Percentiles rank a stretch among this genome's conserved stretches.
These are phyloP conservation scores for Antheraea assamensis DNA, from an alignment of 2,888 invertebrate genomes.

Conservation along the genomic window DNA sequence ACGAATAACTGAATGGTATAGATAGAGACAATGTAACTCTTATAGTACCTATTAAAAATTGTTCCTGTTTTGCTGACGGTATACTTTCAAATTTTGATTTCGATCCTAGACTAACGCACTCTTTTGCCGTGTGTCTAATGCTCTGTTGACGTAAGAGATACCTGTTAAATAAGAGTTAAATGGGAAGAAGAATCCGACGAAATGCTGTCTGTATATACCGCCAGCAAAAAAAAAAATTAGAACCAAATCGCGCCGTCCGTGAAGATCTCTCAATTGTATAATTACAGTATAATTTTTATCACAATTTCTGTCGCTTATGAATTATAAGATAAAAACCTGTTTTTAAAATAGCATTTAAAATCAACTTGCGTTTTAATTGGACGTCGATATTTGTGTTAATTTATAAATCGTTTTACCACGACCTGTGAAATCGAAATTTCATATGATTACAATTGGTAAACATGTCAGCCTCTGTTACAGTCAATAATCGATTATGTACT, in stretches of 20 bases:
- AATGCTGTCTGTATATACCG: conserved; percentile 17
- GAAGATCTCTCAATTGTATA: conserved; percentile 44
- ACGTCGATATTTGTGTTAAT: conserved; percentile 32
- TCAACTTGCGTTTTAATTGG: conserved; percentile 31
- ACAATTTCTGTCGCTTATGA: conserved; percentile 2
- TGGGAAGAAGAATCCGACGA: not conserved
- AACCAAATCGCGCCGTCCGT: conserved; percentile 66
- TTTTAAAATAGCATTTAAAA: conserved; percentile 23
- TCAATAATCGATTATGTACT: too few species aligned
- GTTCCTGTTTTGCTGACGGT: conserved; percentile 43
- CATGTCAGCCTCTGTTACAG: too few species aligned
- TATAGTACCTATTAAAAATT: conserved; percentile 56
- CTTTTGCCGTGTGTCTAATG: not conserved
- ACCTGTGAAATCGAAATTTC: conserved; percentile 26
- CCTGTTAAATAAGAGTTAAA: not conserved
- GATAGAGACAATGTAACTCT: conserved; percentile 53
- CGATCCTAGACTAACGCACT: not conserved
- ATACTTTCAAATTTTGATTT: conserved; percentile 21
- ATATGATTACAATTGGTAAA: not conserved
- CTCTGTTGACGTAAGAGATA: not conserved
- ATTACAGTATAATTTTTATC: conserved; percentile 5
- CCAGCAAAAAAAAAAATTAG: conserved; percentile 31
- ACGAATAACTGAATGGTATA: conserved; percentile 49
- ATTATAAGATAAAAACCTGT: conserved; percentile 10
- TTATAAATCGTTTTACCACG: conserved; percentile 27